phyloP scores from a whole-genome alignment of 1,140 invertebrate genomes.

The Euura lappo region DNA sequence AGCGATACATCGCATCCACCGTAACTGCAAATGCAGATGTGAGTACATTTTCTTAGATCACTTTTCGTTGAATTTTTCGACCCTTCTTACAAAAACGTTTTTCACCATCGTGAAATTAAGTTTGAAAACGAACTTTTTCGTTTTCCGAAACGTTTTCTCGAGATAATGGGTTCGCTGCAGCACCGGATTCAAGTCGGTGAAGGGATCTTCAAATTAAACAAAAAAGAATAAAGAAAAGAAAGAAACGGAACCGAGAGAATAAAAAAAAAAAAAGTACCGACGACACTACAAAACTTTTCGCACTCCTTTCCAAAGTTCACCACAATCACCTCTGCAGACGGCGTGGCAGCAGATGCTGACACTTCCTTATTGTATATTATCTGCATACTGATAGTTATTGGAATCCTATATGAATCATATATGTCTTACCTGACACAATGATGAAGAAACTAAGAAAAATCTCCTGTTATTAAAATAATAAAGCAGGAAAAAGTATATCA shows the following conservation, averaged over 20 bases:
- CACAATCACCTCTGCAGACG: background rate
- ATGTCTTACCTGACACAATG: too few species aligned
- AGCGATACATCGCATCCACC: too few species aligned
- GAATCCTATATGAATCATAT: too few species aligned
- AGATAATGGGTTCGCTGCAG: too few species aligned
- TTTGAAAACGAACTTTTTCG: too few species aligned
- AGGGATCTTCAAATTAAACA: background rate
- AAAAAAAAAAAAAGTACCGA: background rate
- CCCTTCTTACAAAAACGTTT: too few species aligned
- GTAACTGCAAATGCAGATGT: too few species aligned
- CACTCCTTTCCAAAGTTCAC: background rate
- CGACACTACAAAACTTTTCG: background rate
- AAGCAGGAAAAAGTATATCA: background rate
- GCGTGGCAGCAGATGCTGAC: background rate
- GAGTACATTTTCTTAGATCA: too few species aligned
- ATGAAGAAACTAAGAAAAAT: background rate
- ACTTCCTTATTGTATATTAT: background rate
- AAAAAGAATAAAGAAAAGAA: background rate
- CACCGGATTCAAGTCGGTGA: background rate
- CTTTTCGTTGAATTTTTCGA: too few species aligned
- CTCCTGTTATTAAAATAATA: background rate
- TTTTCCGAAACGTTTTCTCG: too few species aligned
- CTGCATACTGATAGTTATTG: background rate
- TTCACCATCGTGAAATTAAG: too few species aligned
- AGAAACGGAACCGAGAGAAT: background rate